Evolutionary conservation across 2,888 invertebrate species (phyloP).

Genomic region (Cremastinae sp.): DNA sequence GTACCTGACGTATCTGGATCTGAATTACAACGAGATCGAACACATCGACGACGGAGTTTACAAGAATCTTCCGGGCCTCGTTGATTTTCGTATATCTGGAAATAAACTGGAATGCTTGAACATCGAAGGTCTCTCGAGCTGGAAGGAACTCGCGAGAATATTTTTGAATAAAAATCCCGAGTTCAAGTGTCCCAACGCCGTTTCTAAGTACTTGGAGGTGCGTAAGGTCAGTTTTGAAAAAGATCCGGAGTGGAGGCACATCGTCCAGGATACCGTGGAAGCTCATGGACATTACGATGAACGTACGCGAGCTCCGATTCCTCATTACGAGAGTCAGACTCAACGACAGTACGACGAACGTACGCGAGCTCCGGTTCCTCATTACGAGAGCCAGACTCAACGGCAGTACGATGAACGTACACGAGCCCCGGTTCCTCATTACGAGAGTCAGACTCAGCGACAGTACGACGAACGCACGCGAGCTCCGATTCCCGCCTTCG

Average conservation of each 20-base stretch:
- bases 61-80: conserved; percentile 68
- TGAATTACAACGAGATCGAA: conserved; percentile 74
- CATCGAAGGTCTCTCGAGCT: conserved; percentile 69
- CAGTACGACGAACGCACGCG: conserved; percentile 14
- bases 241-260: conserved; percentile 70
- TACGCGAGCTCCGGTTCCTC: conserved; percentile 50
- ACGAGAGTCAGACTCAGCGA: conserved; percentile 35
- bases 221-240: conserved; percentile 68
- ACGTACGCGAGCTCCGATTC: conserved; percentile 25
- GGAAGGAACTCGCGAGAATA: too few relatives aligned
- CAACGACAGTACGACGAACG: conserved; percentile 35
- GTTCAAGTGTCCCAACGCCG: conserved; percentile 73
- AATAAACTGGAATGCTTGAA: conserved; percentile 75
- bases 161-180: conserved; percentile 73
- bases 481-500: too few relatives aligned
- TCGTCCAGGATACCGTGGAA: conserved; percentile 63
- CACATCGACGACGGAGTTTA: conserved; percentile 73
- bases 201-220: conserved; percentile 67
- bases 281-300: conserved; percentile 5
- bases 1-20: conserved; percentile 73
- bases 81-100: conserved; percentile 75
- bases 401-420: too few relatives aligned
- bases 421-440: conserved; percentile 26
- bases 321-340: conserved; percentile 49
- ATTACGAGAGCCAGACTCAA: conserved; percentile 49